phyloP scores from a whole-genome alignment of 2,113 vertebrate species.

The Callionymus lyra region DNA sequence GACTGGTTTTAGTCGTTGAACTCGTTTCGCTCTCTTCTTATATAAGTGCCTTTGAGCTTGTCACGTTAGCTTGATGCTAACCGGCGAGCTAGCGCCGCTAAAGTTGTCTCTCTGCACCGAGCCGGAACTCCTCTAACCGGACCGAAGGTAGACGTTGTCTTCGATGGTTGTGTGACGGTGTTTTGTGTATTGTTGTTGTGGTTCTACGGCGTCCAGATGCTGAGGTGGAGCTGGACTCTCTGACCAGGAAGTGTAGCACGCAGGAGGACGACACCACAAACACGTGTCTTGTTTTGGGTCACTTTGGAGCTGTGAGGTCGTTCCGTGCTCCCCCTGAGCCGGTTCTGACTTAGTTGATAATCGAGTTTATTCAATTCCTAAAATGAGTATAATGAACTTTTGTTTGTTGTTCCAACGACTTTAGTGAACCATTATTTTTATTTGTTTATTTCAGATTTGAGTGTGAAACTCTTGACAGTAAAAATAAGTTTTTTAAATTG shows the following conservation, averaged over 20 bases:
- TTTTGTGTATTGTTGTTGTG: neutral
- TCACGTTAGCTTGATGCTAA: neutral
- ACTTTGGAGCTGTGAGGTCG: slow-evolving; percentile 33
- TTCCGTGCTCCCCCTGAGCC: no score
- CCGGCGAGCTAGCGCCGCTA: neutral
- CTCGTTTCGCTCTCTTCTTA: neutral
- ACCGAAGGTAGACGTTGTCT: neutral
- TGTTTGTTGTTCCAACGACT: no score
- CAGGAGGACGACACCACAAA: slow-evolving; percentile 23
- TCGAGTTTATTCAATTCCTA: no score
- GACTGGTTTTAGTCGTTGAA: no score
- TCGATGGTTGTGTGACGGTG: neutral
- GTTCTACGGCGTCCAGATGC: neutral
- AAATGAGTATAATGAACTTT: no score
- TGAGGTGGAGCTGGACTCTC: neutral
- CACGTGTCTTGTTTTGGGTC: slow-evolving; percentile 60
- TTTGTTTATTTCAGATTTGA: no score
- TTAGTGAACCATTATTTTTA: no score
- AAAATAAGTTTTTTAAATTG: no score
- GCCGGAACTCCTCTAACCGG: neutral
- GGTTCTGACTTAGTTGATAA: no score
- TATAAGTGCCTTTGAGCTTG: neutral
- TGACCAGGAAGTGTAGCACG: slow-evolving; percentile 42
- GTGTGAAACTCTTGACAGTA: no score
- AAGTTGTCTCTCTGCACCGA: slow-evolving; percentile 1